These are phyloP conservation scores for Oryzias sinensis DNA, from an alignment of 2,797 vertebrate species.

Conservation along the genomic window DNA sequence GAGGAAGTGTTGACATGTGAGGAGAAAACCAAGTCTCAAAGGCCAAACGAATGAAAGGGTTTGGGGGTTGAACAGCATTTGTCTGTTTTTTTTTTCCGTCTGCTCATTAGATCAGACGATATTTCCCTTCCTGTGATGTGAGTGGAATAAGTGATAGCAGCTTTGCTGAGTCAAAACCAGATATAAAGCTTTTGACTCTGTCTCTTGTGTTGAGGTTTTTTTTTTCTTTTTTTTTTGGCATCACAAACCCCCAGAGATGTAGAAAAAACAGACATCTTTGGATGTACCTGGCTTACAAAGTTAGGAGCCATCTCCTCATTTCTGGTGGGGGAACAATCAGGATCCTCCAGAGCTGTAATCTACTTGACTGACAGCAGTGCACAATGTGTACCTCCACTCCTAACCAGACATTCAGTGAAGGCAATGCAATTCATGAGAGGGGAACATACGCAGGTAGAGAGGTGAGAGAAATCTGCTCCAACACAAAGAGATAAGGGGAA, in stretches of 20 bases:
- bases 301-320: slow-evolving; percentile 60
- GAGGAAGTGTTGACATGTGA: slow-evolving; percentile 34
- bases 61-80: slow-evolving; percentile 7
- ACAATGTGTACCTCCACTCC: slow-evolving; percentile 60
- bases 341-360: slow-evolving; percentile 65
- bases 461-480: slow-evolving; percentile 58
- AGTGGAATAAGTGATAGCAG: slow-evolving; percentile 19
- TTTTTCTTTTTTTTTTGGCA: slow-evolving; percentile 18
- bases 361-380: slow-evolving; percentile 72
- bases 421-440: slow-evolving; percentile 56
- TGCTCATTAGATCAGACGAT: slow-evolving; percentile 29
- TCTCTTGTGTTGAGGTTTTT: slow-evolving; percentile 25
- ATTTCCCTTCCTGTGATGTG: slow-evolving; percentile 11
- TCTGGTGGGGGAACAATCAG: slow-evolving; percentile 60
- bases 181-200: slow-evolving; percentile 27
- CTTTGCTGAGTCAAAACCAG: slow-evolving; percentile 42
- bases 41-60: slow-evolving; percentile 31
- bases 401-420: slow-evolving; percentile 62
- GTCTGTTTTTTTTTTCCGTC: slow-evolving; percentile 13
- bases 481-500: slow-evolving; percentile 58
- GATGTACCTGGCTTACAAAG: slow-evolving; percentile 53
- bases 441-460: slow-evolving; percentile 47
- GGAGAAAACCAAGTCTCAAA: slow-evolving; percentile 14
- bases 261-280: slow-evolving; percentile 35
- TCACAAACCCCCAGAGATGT: slow-evolving; percentile 8